Evolutionary conservation across 2,113 vertebrate genomes (phyloP).

Genomic region (Nyctereutes procyonoides): DNA sequence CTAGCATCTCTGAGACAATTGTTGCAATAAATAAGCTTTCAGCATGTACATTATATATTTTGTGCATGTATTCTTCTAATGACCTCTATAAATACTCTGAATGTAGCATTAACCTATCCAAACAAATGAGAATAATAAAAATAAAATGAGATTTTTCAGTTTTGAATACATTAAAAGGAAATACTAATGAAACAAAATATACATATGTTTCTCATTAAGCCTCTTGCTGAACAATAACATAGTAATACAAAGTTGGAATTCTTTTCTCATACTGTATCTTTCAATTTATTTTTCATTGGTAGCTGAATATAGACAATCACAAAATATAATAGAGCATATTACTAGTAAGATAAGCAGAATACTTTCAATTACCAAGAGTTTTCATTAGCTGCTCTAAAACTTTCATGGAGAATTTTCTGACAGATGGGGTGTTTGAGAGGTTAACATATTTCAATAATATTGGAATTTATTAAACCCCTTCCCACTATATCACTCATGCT

Average conservation of each 20-base stretch:
- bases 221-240: constrained; percentile 68
- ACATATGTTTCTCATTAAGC: constrained; percentile 66
- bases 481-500: not conserved
- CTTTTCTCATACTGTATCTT: constrained; percentile 33
- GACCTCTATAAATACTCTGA: constrained; percentile 71
- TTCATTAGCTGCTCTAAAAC: constrained; percentile 48
- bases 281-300: constrained; percentile 65
- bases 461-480: constrained; percentile 44
- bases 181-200: constrained; percentile 55
- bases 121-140: constrained; percentile 71
- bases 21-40: constrained; percentile 71
- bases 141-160: constrained; percentile 74
- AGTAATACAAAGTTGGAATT: constrained; percentile 40
- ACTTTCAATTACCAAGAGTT: constrained; percentile 31
- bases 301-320: constrained; percentile 52
- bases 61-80: constrained; percentile 72
- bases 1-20: constrained; percentile 52
- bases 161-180: constrained; percentile 65
- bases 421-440: not conserved
- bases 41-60: constrained; percentile 66
- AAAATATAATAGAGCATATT: constrained; percentile 66
- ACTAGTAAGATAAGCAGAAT: constrained; percentile 55
- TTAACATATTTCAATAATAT: constrained; percentile 64
- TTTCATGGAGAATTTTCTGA: constrained; percentile 27
- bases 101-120: constrained; percentile 57